Evolutionary conservation across 2,113 vertebrate genomes (phyloP).

Genomic region (Patagioenas fasciata): DNA sequence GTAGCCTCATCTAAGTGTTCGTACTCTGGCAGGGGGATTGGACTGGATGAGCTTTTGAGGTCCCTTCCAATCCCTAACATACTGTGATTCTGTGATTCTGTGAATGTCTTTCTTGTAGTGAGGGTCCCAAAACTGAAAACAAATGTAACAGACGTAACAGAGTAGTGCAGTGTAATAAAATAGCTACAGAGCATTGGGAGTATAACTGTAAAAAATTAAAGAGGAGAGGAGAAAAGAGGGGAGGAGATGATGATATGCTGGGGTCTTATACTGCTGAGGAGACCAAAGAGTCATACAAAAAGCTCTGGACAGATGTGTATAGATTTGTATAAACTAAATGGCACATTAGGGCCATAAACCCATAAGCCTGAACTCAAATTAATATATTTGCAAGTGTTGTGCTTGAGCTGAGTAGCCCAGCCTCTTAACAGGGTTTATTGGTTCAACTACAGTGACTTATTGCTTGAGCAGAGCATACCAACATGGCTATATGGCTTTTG

Average conservation of each 20-base stretch:
- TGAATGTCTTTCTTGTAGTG: too few relatives aligned
- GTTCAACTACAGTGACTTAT: background rate
- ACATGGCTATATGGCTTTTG: background rate
- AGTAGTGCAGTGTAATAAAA: background rate
- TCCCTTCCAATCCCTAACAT: too few relatives aligned
- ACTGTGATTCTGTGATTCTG: too few relatives aligned
- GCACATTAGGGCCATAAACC: background rate
- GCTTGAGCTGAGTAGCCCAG: background rate
- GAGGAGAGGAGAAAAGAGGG: background rate
- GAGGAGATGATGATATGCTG: background rate
- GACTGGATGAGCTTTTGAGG: too few relatives aligned
- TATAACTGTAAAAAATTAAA: background rate
- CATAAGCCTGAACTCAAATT: background rate
- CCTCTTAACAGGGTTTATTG: background rate
- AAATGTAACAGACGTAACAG: too few relatives aligned
- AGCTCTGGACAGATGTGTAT: background rate
- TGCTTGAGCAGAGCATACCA: background rate
- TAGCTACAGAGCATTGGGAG: background rate
- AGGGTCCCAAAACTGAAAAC: too few relatives aligned
- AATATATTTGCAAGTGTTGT: background rate
- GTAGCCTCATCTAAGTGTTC: too few relatives aligned
- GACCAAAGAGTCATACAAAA: background rate
- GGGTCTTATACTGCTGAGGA: background rate
- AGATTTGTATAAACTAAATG: background rate
- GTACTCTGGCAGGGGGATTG: too few relatives aligned